Base-by-base conservation (phyloP, 2,888 invertebrate genomes). In the Trimorus sp. region DNA sequence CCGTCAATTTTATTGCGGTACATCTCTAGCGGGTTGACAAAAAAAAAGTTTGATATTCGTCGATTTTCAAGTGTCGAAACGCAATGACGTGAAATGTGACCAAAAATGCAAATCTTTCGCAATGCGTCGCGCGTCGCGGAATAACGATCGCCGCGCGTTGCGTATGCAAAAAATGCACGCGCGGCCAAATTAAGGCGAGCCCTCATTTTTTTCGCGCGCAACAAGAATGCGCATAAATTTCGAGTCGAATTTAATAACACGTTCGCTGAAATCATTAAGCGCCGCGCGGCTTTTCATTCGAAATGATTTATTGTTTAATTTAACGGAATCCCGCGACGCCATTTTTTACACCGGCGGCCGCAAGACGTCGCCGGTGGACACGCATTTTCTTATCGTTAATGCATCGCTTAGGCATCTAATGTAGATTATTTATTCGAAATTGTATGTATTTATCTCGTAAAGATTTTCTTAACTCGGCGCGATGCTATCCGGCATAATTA, bases 171-270 rank as follows among this genome's bases (percentile, higher is more conserved):
- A 74, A 68, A 66, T 59, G 42, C 60, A 59, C 62, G 56, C 53
- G 26, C 37, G 60, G 40, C 45, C 77, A 26, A 77, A 77, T 77
- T 77, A 68, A 73, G 68, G 62, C 68, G 54, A 53, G 54, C 45
- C 51, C 38, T 62, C 62, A 54, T 68, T 79, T 77, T n/a, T 73
- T 68, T 71, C 66, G 54, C 73, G 68, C 74, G 63, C 16, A 56
- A 63, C 62, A 73, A 63, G 63, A 79, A 79, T 74, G 79, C 79
- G 58, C 69, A 79, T 79, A 73, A 74, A 79, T 26, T 79, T 74
- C 51, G 51, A 53, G 49, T 73, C 73, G 58, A 79, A 74, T 68
- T 79, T 79, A 79, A 79, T 79, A 79, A 79, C 68, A 69, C 73
- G 69, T 74, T 58, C 45, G 53, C 45, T 56, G 56, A 69, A 69